Percentiles rank a stretch among this genome's conserved stretches.
These are phyloP conservation scores for Panthera leo DNA, from an alignment of 2,113 vertebrate genomes.

Conservation along the genomic window DNA sequence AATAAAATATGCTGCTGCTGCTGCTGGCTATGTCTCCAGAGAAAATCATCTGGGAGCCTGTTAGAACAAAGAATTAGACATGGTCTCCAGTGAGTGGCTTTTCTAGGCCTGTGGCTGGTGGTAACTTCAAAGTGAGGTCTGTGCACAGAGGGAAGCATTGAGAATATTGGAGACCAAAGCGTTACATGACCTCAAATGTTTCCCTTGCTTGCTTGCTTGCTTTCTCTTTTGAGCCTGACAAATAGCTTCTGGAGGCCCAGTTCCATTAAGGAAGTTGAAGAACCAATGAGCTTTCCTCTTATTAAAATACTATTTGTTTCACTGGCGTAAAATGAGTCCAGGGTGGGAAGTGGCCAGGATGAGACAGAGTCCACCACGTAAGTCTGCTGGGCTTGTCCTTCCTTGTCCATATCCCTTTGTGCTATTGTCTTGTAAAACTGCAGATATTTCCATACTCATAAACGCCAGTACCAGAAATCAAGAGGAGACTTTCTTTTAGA, in stretches of 20 bases:
- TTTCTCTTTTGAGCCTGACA: conserved; percentile 29
- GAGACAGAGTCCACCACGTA: background rate
- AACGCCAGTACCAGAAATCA: background rate
- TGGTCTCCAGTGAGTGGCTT: conserved; percentile 33
- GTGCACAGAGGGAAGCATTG: conserved; percentile 48
- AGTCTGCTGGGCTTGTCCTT: background rate
- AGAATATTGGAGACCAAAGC: conserved; percentile 20
- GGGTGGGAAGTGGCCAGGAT: background rate
- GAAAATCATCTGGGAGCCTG: background rate
- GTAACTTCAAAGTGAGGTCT: conserved; percentile 58
- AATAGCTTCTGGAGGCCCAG: conserved; percentile 12
- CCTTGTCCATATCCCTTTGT: background rate
- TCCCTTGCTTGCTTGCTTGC: conserved; percentile 44
- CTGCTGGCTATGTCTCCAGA: background rate
- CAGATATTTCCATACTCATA: background rate
- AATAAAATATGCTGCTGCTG: background rate
- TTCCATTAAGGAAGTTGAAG: background rate
- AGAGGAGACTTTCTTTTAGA: background rate
- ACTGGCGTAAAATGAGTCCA: background rate
- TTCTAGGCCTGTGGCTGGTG: conserved; percentile 41
- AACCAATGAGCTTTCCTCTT: background rate
- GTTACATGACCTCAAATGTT: conserved; percentile 26
- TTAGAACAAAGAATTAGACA: conserved; percentile 60
- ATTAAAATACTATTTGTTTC: background rate
- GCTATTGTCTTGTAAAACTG: background rate